A percentile compares a stretch with the other conserved stretches of the same genome.
Conservation (phyloP, 2,797 vertebrate genomes). For the Synaphobranchus kaupii region DNA sequence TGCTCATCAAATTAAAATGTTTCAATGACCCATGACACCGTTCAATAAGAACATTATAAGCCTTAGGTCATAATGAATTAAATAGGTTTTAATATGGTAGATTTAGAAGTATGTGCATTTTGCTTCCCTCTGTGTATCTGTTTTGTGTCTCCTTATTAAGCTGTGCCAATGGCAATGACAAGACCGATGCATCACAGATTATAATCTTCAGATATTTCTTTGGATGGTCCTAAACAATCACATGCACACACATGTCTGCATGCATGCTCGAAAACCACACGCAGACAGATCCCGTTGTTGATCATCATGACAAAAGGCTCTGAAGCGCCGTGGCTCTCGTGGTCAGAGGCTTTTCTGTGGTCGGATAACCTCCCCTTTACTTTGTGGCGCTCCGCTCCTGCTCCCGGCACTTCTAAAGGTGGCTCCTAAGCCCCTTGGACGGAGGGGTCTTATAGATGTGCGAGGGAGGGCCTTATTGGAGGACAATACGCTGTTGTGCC, state of each 20-base stretch:
- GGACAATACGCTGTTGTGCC: slow-evolving; percentile 21
- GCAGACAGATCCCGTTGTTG: not conserved
- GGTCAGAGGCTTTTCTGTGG: not conserved
- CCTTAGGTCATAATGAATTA: not conserved
- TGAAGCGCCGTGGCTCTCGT: not conserved
- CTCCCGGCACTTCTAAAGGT: not conserved
- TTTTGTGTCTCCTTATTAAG: not conserved
- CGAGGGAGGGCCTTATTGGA: not conserved
- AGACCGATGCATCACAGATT: not conserved
- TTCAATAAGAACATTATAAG: not conserved
- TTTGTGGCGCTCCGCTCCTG: not conserved
- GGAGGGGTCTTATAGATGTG: not conserved
- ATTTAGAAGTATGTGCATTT: not conserved
- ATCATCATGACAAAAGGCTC: not conserved
- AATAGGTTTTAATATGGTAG: not conserved
- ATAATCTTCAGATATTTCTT: not conserved
- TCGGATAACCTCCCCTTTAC: not conserved
- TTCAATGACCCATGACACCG: not conserved
- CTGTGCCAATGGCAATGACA: not conserved
- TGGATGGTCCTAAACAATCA: not conserved
- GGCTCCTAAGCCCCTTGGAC: not conserved
- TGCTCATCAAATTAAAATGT: not conserved
- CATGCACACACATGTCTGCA: not conserved
- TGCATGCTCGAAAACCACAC: not conserved
- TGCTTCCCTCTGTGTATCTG: not conserved